phyloP scores from a whole-genome alignment of 2,113 vertebrate genomes.

The Marmota flaviventris region DNA sequence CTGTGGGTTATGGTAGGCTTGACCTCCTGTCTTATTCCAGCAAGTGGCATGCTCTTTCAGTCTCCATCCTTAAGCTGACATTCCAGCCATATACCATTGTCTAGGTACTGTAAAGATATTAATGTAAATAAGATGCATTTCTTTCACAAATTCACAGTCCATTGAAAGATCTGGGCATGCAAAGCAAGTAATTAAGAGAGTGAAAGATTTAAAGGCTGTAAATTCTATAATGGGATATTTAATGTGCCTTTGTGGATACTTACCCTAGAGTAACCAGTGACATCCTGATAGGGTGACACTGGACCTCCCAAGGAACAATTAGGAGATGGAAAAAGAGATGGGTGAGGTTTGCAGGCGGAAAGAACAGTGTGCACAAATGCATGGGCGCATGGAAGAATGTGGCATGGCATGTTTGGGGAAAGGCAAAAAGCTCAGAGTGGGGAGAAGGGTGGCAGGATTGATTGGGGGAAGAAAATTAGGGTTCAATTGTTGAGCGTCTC shows the following conservation, averaged over 20 bases:
- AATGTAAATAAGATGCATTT: neutral
- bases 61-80: neutral
- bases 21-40: slow-evolving; percentile 65
- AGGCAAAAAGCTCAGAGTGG: neutral
- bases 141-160: neutral
- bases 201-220: neutral
- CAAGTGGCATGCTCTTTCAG: slow-evolving; percentile 59
- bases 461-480: neutral
- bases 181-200: neutral
- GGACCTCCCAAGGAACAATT: neutral
- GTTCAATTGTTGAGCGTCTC: neutral
- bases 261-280: neutral
- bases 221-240: neutral
- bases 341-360: neutral
- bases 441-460: neutral
- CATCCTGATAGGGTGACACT: neutral
- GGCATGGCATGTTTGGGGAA: slow-evolving; percentile 67
- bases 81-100: neutral
- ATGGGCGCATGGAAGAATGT: slow-evolving; percentile 57
- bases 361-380: neutral
- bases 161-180: neutral
- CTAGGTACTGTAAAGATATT: neutral
- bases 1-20: slow-evolving; percentile 74
- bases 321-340: neutral
- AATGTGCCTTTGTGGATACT: neutral